Base-by-base conservation (phyloP, 2,888 invertebrate genomes). In the Melanotus villosus region DNA sequence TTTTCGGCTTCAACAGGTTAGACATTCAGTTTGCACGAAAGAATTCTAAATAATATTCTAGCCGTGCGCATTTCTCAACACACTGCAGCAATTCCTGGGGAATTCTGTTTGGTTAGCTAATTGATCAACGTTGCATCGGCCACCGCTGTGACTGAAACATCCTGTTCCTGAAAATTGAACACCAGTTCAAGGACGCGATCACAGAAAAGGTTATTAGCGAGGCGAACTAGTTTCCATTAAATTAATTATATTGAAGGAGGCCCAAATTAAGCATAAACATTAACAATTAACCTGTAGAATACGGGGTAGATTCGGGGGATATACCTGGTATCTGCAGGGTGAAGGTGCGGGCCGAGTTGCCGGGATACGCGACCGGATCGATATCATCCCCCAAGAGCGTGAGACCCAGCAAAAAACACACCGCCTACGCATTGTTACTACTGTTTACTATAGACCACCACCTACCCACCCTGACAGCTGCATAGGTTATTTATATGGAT, bases 291-390 rank as follows among this genome's bases (percentile, higher is more conserved):
- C 72, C 70, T 75, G 74, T 70, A 64, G 73, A 69, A 57, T 57
- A 62, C 12, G 43, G 38, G 57, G 56, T 43, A 30, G 34, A 59
- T 65, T 60, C 43, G 18, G 34, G 26, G 36, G 14, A 64, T 65
- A 30, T 58, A 63, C 66, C 66, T 45, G 71, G 65, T 54, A 71
- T 73, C 75, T 73, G 72, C 63, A 57, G 70, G 63, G 68, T 26
- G 57, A 73, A 75, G 75, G 73, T 74, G 73, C 72, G 75, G 73
- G 68, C 70, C 63, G 72, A 75, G 76, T 76, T 76, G 76, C 76
- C 68, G 74, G 76, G 76, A 75, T 73, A 76, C 76, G 73, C 57
- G 63, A 60, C 57, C 59, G 62, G 73, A 73, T 73, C 73, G 73
- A 73, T 73, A 73, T 60, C 62, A 64, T 65, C 68, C 70, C 65